Percentiles rank a stretch among this genome's conserved stretches.
These are phyloP conservation scores for Malurus leucopterus DNA, from an alignment of 2,797 vertebrate genomes.

Conservation along the genomic window DNA sequence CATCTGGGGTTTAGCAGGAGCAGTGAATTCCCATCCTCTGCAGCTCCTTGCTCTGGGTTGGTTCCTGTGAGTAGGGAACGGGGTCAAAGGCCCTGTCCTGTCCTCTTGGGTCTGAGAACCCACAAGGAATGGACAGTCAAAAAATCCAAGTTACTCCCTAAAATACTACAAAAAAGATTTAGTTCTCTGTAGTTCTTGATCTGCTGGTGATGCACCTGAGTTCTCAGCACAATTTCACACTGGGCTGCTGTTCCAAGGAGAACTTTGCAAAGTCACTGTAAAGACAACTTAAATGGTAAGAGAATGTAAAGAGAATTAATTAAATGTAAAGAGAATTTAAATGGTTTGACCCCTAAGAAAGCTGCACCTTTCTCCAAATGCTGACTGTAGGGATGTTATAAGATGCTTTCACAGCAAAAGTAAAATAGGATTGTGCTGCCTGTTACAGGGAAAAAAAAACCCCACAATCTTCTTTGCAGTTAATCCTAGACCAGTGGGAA, in stretches of 20 bases:
- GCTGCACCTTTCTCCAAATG: background rate
- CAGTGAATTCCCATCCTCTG: background rate
- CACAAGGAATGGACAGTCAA: background rate
- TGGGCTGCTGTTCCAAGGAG: background rate
- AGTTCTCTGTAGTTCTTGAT: background rate
- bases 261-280: background rate
- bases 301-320: background rate
- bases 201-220: background rate
- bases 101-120: background rate
- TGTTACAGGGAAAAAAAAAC: background rate
- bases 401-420: background rate
- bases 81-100: background rate
- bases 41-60: background rate
- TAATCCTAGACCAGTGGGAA: background rate
- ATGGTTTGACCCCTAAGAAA: background rate
- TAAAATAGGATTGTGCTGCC: background rate
- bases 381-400: background rate
- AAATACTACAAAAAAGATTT: fast-evolving
- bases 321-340: background rate
- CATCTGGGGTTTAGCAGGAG: background rate
- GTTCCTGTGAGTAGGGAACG: background rate
- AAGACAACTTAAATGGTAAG: background rate
- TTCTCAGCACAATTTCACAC: background rate
- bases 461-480: background rate
- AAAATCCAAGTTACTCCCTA: background rate